phyloP scores from a whole-genome alignment of 2,797 vertebrate species.

The Monodelphis domestica region DNA sequence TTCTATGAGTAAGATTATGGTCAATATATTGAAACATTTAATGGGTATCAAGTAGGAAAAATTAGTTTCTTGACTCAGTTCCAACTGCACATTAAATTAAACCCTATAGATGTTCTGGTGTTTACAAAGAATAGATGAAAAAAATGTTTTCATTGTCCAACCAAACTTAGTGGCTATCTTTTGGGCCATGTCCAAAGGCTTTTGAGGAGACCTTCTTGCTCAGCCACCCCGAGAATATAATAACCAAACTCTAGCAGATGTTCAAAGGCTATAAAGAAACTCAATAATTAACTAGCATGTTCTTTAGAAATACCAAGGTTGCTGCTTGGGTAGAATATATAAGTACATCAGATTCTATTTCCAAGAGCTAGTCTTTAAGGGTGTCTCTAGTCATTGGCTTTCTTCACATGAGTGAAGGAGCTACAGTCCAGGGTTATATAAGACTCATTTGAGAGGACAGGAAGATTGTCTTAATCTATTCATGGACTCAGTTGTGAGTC shows the following conservation, averaged over 20 bases:
- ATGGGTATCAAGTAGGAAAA: neutral
- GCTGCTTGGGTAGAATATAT: neutral
- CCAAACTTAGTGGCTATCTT: neutral
- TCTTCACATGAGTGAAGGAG: neutral
- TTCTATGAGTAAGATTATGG: neutral
- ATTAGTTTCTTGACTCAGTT: neutral
- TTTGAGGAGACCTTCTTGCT: neutral
- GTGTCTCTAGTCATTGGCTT: neutral
- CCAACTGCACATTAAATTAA: neutral
- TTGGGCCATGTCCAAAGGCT: neutral
- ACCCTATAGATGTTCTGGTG: neutral
- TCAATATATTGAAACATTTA: neutral
- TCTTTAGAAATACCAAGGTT: neutral
- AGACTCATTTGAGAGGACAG: neutral
- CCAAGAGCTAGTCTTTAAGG: neutral
- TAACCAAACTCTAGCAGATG: neutral
- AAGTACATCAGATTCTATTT: neutral
- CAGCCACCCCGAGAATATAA: neutral
- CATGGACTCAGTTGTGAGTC: neutral
- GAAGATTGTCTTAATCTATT: neutral
- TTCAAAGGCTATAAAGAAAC: neutral
- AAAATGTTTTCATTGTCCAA: neutral
- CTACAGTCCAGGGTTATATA: neutral
- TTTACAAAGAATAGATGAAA: neutral
- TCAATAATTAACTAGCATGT: neutral